Base-by-base conservation (phyloP, 2,797 vertebrate genomes). In the Toxotes lorentzi region DNA sequence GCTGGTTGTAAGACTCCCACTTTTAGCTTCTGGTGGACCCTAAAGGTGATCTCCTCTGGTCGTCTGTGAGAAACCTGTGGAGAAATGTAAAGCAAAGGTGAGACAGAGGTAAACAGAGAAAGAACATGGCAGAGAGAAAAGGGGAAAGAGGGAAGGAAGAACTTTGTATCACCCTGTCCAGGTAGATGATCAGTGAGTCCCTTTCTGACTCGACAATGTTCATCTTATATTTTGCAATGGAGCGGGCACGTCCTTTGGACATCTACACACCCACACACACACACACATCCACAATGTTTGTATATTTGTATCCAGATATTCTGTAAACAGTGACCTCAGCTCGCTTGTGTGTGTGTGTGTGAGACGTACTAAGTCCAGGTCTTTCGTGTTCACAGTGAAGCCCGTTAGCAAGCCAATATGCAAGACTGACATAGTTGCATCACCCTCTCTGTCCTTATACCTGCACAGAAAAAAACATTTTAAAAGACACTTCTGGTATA, bases 351-450 rank as follows among this genome's bases (percentile, higher is more conserved):
- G 13, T 54, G 45, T 8, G 19, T 47, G 17, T 21, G 2, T 35
- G 5, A 48, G n/a, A 56, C 90, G 73, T 92, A 97, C 97, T 77
- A 57, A 65, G 6, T 85, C 65, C 11, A 98, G 94, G 86, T 98
- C 96, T 0, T 78, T 59, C 1, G 60, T 56, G 66, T 97, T 95
- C 0, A 91, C 93, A 0, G 50, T 63, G 68, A 96, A 98, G 30
- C 97, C 97, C 0, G 96, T 97, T 65, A 96, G 92, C 91, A 97
- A 89, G 60, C 96, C 94, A 35, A 98, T 70, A 0, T 97, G 96
- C 19, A 97, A 82, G 66, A 97, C 88, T 16, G 96, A 88, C 96
- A 97, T 95, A 34, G 92, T 80, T 54, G 95, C 93, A 77, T 96
- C 93, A 1, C 43, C 84, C 0, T 66, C 0, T 0, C 27, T 77